phyloP scores from a whole-genome alignment of 2,888 invertebrate genomes.

The Plagiodera versicolora region DNA sequence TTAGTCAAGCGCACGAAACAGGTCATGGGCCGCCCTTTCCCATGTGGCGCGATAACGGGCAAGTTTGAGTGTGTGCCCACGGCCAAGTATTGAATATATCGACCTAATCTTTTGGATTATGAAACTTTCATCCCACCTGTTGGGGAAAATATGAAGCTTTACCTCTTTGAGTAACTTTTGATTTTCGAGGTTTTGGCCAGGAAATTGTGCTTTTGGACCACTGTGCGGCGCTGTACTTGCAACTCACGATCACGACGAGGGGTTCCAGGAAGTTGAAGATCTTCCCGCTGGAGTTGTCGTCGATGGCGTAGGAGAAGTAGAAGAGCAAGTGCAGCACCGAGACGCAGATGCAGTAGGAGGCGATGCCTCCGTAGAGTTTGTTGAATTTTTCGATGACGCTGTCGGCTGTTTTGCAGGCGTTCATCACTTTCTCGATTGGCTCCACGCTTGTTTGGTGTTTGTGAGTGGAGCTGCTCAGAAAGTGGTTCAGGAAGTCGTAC shows the following conservation, averaged over 20 bases:
- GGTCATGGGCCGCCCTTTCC: too few relatives aligned
- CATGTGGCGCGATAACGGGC: too few relatives aligned
- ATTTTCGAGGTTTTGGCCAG: too few relatives aligned
- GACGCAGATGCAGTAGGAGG: background rate
- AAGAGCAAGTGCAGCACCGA: background rate
- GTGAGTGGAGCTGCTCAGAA: background rate
- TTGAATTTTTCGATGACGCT: background rate
- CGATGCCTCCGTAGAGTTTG: background rate
- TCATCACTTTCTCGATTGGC: background rate
- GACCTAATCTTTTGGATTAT: too few relatives aligned
- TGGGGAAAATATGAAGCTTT: too few relatives aligned
- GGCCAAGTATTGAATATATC: too few relatives aligned
- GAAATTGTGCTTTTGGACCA: too few relatives aligned
- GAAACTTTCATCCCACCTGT: too few relatives aligned
- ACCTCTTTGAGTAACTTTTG: too few relatives aligned
- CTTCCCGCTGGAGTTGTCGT: background rate
- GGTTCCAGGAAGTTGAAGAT: background rate
- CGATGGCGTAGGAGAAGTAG: background rate
- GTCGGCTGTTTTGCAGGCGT: background rate
- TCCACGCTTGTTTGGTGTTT: background rate
- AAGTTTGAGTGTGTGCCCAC: too few relatives aligned
- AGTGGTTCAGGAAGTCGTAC: constrained; percentile 3
- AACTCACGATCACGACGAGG: constrained; percentile 1
- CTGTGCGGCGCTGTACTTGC: too few relatives aligned
- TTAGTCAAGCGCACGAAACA: too few relatives aligned